phyloP scores from a whole-genome alignment of 2,113 vertebrate species.

The Camelus dromedarius region DNA sequence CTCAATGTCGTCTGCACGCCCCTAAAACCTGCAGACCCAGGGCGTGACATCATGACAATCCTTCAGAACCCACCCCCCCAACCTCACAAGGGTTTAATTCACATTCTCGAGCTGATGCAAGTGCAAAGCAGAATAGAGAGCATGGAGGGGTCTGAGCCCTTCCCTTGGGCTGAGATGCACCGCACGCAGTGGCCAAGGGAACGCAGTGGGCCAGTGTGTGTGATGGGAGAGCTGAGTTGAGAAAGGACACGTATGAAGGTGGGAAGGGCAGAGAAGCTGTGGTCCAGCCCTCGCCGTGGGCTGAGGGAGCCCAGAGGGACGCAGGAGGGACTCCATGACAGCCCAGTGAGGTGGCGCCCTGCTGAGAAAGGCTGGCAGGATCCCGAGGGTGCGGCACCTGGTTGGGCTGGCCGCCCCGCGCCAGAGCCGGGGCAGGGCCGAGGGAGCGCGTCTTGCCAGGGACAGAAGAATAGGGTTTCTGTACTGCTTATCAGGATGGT shows the following conservation, averaged over 20 bases:
- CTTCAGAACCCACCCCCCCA: too few species aligned
- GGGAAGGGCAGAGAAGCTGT: neutral
- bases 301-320: neutral
- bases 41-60: neutral
- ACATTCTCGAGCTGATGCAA: neutral
- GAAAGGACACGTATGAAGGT: rapidly evolving
- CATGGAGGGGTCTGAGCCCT: rapidly evolving
- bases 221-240: neutral
- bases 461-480: slow-evolving; percentile 73
- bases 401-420: neutral
- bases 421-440: slow-evolving; percentile 54
- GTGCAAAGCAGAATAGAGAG: neutral
- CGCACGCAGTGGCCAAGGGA: rapidly evolving
- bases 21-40: rapidly evolving
- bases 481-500: slow-evolving; percentile 62
- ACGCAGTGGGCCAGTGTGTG: rapidly evolving
- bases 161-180: rapidly evolving
- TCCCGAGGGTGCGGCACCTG: slow-evolving; percentile 18
- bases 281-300: neutral
- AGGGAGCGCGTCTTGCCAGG: neutral
- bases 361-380: neutral
- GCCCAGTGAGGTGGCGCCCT: neutral
- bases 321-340: neutral
- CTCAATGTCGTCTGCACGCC: rapidly evolving
- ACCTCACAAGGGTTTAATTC: neutral